Conservation (phyloP, 2,797 vertebrate species). For the Knipowitschia caucasica region DNA sequence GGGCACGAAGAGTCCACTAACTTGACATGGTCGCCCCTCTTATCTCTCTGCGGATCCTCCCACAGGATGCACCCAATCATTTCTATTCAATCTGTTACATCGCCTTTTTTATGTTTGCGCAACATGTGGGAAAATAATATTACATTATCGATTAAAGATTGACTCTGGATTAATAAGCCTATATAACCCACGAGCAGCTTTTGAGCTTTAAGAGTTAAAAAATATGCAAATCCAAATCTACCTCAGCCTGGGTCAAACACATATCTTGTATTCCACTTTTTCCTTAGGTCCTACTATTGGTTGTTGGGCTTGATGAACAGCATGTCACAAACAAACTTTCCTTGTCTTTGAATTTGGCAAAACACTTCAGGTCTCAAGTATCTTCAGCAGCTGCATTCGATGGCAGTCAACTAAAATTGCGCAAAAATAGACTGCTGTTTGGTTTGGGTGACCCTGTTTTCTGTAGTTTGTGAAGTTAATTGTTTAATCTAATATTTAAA, state of each 20-base stretch:
- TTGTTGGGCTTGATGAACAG: no score
- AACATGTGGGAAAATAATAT: neutral
- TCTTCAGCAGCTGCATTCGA: conserved; percentile 13
- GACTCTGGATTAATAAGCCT: conserved; percentile 59
- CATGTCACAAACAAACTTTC: no score
- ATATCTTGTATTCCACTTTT: conserved; percentile 2
- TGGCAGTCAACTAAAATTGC: neutral
- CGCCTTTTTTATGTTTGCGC: neutral
- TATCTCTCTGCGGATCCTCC: conserved; percentile 23
- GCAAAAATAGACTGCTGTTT: neutral
- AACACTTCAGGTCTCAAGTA: conserved; percentile 1
- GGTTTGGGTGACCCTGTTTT: neutral
- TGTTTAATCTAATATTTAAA: no score
- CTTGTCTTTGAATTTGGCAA: neutral
- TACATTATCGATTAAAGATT: conserved; percentile 49
- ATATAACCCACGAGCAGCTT: conserved; percentile 64
- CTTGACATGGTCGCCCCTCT: conserved; percentile 28
- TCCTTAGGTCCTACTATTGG: neutral
- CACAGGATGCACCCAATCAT: conserved; percentile 19
- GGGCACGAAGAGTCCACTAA: conserved; percentile 54
- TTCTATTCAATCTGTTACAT: neutral
- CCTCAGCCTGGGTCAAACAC: conserved; percentile 1
- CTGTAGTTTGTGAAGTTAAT: no score
- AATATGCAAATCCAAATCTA: conserved; percentile 23
- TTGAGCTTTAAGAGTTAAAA: conserved; percentile 61